A percentile compares a stretch with the other conserved stretches of the same genome.
These are phyloP conservation scores for Melanophora roralis DNA, from an alignment of 2,888 invertebrate species.

Conservation along the genomic window DNA sequence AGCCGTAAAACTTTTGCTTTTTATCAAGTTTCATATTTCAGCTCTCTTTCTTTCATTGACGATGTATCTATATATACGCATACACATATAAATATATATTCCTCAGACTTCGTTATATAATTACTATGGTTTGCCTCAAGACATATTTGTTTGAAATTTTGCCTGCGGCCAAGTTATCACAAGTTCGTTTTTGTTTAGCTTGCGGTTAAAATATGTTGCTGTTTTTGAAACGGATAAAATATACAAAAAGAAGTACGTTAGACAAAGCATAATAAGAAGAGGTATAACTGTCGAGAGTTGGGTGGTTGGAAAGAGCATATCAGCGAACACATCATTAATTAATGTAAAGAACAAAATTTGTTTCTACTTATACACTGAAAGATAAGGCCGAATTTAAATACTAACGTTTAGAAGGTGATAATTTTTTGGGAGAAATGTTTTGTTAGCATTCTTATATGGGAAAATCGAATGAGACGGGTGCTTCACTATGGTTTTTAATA, in stretches of 20 bases:
- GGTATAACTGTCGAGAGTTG: neutral
- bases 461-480: no score
- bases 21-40: no score
- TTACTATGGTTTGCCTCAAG: constrained; percentile 73
- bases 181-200: constrained; percentile 75
- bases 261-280: neutral
- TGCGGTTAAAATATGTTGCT: constrained; percentile 70
- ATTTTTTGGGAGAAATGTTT: no score
- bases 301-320: neutral
- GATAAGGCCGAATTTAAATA: no score
- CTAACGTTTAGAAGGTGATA: no score
- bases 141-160: constrained; percentile 72
- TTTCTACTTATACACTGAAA: no score
- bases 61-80: neutral
- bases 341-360: no score
- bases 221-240: constrained; percentile 30
- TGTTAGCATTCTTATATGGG: no score
- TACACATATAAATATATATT: neutral
- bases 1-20: no score
- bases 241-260: neutral
- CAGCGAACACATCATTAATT: neutral
- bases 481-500: no score
- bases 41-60: no score
- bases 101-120: constrained; percentile 65
- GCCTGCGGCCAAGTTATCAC: constrained; percentile 74